Evolutionary conservation across 1,140 invertebrate species (phyloP).

Genomic region (Thalassaphorura encarpata): DNA sequence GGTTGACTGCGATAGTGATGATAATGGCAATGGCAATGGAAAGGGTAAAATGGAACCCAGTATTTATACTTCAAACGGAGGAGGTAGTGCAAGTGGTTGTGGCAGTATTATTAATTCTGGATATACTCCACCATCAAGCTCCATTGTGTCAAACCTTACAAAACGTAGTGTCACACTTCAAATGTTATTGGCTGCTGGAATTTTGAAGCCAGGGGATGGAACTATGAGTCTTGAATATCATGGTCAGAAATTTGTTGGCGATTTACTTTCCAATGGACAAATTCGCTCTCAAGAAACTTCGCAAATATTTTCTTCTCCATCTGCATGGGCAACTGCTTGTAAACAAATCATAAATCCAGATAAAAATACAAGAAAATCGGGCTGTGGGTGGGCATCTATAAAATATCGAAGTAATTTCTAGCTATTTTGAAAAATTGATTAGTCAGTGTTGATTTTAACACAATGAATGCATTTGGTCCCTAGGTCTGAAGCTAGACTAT

Average conservation of each 20-base stretch:
- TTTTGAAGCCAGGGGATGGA: slow-evolving; percentile 66
- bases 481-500: slow-evolving; percentile 71
- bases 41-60: no score
- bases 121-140: no score
- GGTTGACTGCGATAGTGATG: no score
- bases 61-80: no score
- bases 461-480: slow-evolving; percentile 30
- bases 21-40: no score
- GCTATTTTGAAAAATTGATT: no score
- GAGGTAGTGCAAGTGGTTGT: no score
- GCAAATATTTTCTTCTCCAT: slow-evolving; percentile 77
- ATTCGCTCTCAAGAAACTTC: slow-evolving; percentile 79
- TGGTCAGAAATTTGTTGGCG: slow-evolving; percentile 79
- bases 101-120: no score
- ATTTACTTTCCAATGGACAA: slow-evolving; percentile 72
- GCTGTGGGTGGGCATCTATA: slow-evolving; percentile 73
- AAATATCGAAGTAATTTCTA: slow-evolving; percentile 37
- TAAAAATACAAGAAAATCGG: slow-evolving; percentile 58
- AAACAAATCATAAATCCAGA: slow-evolving; percentile 82
- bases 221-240: slow-evolving; percentile 80
- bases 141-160: slow-evolving; percentile 36
- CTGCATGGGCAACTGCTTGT: slow-evolving; percentile 83
- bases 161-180: slow-evolving; percentile 70
- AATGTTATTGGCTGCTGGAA: slow-evolving; percentile 66
- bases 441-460: slow-evolving; percentile 5